These are phyloP conservation scores for Scopus umbretta DNA, from an alignment of 2,113 vertebrate genomes.

Conservation along the genomic window DNA sequence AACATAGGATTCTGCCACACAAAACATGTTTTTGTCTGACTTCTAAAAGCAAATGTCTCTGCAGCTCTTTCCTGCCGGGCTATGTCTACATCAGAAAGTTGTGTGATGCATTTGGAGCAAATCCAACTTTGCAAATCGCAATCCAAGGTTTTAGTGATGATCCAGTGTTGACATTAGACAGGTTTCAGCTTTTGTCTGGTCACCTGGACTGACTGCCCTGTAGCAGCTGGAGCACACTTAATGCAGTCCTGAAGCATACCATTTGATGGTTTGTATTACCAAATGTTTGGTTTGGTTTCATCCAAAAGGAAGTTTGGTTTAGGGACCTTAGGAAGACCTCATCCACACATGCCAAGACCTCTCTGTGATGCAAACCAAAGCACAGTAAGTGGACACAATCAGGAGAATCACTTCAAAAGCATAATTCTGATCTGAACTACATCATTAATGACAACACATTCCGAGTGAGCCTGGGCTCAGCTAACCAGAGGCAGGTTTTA, in stretches of 20 bases:
- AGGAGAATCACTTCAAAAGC: not conserved
- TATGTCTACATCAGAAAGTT: not conserved
- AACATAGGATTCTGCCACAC: not conserved
- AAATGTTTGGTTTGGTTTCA: too few species aligned
- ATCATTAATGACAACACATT: not conserved
- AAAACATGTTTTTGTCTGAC: not conserved
- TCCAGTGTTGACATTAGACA: not conserved
- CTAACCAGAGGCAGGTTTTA: not conserved
- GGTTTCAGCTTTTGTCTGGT: not conserved
- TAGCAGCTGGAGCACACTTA: not conserved
- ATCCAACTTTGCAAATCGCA: not conserved
- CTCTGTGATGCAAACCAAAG: not conserved
- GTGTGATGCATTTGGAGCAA: accelerated
- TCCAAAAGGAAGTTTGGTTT: not conserved
- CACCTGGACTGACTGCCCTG: not conserved
- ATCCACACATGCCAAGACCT: not conserved
- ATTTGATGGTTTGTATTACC: too few species aligned
- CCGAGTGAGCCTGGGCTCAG: not conserved
- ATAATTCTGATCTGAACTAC: not conserved
- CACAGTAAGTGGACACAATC: accelerated
- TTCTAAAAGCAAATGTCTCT: not conserved
- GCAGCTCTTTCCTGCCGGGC: not conserved
- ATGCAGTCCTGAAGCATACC: not conserved
- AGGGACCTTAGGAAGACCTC: not conserved
- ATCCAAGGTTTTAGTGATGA: accelerated